phyloP scores from a whole-genome alignment of 2,113 vertebrate species.

The Galbula dea region DNA sequence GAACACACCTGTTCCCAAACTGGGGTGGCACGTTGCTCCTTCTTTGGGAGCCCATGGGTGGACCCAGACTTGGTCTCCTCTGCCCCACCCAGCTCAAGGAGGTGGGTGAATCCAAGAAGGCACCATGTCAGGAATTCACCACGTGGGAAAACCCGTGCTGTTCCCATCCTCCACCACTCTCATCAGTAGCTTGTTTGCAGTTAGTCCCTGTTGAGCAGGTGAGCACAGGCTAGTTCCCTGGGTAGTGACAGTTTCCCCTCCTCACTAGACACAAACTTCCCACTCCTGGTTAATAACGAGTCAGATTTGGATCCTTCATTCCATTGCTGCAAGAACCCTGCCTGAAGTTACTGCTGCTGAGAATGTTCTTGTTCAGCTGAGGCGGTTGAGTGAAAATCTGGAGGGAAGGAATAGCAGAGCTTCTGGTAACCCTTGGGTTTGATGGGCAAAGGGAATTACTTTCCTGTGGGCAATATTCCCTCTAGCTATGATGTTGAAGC shows the following conservation, averaged over 20 bases:
- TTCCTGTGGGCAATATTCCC: background rate
- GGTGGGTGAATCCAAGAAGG: background rate
- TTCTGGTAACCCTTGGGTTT: background rate
- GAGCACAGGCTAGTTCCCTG: background rate
- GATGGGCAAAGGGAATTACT: background rate
- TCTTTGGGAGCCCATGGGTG: background rate
- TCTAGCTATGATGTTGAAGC: background rate
- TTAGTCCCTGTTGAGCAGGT: background rate
- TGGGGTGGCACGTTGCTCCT: constrained; percentile 15
- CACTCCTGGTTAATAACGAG: background rate
- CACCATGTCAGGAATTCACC: background rate
- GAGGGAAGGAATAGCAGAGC: background rate
- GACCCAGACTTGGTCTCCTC: background rate
- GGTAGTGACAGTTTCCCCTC: background rate
- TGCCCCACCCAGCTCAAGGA: constrained; percentile 3
- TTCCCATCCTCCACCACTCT: background rate
- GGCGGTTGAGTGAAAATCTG: background rate
- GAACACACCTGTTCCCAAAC: constrained; percentile 49
- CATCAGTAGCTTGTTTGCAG: background rate
- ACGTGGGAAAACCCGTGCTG: accelerated
- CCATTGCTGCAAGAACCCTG: background rate
- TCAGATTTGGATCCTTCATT: background rate
- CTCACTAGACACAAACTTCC: background rate
- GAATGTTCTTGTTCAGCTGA: background rate
- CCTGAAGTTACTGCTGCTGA: background rate